Percentiles rank a stretch among this genome's conserved stretches.
These are phyloP conservation scores for Ceuthmochares aereus DNA, from an alignment of 2,113 vertebrate genomes.

Conservation along the genomic window DNA sequence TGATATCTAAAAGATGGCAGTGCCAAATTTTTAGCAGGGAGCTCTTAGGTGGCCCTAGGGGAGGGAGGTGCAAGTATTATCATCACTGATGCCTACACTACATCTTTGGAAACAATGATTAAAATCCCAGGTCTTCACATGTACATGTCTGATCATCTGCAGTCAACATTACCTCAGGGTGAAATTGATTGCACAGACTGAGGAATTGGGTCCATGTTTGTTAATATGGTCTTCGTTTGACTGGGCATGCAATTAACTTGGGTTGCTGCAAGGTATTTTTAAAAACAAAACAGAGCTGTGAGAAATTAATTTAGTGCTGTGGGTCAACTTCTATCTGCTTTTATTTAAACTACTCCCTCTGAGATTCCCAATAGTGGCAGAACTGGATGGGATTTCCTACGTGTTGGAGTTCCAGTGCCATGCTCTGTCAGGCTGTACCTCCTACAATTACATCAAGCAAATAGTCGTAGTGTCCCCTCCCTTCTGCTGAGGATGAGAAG, in stretches of 20 bases:
- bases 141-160: neutral
- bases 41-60: neutral
- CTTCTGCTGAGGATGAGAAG: neutral
- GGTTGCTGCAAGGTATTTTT: neutral
- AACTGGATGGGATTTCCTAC: neutral
- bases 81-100: neutral
- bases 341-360: neutral
- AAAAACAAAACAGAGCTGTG: neutral
- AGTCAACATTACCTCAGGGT: neutral
- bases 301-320: neutral
- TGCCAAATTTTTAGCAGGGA: neutral
- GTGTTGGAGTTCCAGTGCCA: neutral
- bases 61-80: neutral
- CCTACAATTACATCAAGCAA: neutral
- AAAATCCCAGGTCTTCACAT: neutral
- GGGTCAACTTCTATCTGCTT: neutral
- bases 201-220: neutral
- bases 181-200: neutral
- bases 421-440: neutral
- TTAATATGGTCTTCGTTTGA: neutral
- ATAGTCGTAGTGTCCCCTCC: neutral
- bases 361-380: neutral
- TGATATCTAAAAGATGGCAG: neutral
- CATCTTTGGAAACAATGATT: neutral
- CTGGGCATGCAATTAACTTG: constrained; percentile 15